Percentiles rank a stretch among this genome's conserved stretches.
Evolutionary conservation across 2,888 invertebrate genomes (phyloP).

Genomic region (Clistopyga incitator): DNA sequence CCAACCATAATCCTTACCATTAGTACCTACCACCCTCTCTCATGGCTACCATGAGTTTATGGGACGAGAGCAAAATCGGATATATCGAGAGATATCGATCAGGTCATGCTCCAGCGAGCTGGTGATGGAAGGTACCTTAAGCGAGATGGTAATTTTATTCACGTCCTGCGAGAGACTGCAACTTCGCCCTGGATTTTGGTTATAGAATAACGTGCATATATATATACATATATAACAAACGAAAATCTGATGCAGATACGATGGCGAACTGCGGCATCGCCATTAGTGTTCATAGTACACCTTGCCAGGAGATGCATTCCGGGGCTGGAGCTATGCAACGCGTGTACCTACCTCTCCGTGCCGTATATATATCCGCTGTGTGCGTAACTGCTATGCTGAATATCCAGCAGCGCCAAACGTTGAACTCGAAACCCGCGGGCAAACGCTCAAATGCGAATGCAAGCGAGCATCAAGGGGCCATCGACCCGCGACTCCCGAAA

Average conservation of each 20-base stretch:
- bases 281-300: slow-evolving; percentile 2
- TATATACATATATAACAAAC: too few relatives aligned
- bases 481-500: slow-evolving; percentile 59
- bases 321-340: background rate
- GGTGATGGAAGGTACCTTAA: background rate
- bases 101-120: background rate
- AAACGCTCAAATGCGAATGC: slow-evolving; percentile 48
- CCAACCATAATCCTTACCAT: background rate
- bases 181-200: background rate
- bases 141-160: slow-evolving; percentile 17
- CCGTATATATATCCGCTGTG: background rate
- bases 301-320: slow-evolving; percentile 1
- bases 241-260: slow-evolving; percentile 19
- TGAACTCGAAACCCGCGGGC: slow-evolving; percentile 14
- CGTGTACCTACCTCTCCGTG: background rate
- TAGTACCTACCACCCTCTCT: too few relatives aligned
- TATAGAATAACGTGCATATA: slow-evolving; percentile 8
- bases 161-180: background rate
- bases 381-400: slow-evolving; percentile 17
- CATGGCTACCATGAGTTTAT: background rate
- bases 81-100: background rate
- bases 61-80: background rate
- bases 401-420: slow-evolving; percentile 17
- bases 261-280: slow-evolving; percentile 9
- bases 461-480: slow-evolving; percentile 42